Conservation (phyloP, 2,888 invertebrate genomes). For the Dasypogon diadema region DNA sequence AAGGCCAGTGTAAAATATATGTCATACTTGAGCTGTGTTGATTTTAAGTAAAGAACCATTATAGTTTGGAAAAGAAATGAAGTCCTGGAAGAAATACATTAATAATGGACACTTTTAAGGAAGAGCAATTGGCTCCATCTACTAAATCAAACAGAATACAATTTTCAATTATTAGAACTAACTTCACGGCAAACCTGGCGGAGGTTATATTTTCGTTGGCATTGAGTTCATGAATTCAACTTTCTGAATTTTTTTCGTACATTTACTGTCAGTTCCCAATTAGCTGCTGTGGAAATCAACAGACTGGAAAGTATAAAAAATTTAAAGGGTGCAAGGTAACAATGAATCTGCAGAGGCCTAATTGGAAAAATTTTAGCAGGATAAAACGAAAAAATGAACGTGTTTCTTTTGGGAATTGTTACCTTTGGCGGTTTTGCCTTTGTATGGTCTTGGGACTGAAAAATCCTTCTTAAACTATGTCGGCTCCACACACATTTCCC, state of each 20-base stretch:
- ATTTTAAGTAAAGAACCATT: too few relatives aligned
- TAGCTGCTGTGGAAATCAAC: slow-evolving; percentile 9
- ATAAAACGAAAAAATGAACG: slow-evolving; percentile 8
- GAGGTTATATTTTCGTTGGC: too few relatives aligned
- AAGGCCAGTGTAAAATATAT: too few relatives aligned
- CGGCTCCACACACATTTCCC: neutral
- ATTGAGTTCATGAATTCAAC: neutral
- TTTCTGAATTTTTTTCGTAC: neutral
- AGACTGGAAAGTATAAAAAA: slow-evolving; percentile 49
- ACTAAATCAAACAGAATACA: too few relatives aligned
- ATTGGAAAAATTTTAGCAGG: slow-evolving; percentile 27
- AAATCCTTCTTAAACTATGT: slow-evolving; percentile 3
- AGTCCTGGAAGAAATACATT: too few relatives aligned
- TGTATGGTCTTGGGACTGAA: neutral
- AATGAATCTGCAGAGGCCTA: slow-evolving; percentile 36
- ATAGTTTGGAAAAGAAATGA: too few relatives aligned
- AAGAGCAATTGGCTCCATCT: too few relatives aligned
- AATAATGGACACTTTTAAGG: too few relatives aligned
- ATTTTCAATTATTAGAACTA: too few relatives aligned
- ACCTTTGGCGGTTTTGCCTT: neutral
- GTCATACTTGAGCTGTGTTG: too few relatives aligned
- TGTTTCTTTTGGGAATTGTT: slow-evolving; percentile 41
- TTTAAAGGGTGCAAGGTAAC: slow-evolving; percentile 44
- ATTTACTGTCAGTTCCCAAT: neutral
- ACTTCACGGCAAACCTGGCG: too few relatives aligned